Evolutionary conservation across 2,113 vertebrate species (phyloP), one percentile per base, ranked within the genome.

Genomic region (Manacus vitellinus): DNA sequence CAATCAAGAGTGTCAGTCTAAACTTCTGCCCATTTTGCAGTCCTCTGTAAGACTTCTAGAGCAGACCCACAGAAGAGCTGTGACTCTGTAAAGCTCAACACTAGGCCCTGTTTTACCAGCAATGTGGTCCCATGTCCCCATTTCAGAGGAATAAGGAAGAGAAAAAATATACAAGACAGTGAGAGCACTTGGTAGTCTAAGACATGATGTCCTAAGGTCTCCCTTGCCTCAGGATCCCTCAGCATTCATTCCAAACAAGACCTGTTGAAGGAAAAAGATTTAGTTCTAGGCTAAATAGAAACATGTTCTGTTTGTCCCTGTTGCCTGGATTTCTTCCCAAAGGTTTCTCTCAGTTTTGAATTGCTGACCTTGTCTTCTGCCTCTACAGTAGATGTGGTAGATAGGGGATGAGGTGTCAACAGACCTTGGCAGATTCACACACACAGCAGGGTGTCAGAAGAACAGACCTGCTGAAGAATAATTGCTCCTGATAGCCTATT

Each of bases 401-500:
- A 41, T 41, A 41, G 4, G 5, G 9, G n/a, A 63, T 67, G 17
- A 86, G 47, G 4, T 46, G 49, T 89, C 94, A 68, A 19, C 61
- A 87, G 73, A 72, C 41, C 9, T 49, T 94, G 31, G 49, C 52
- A 90, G 41, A 72, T 49, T 46, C 58, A 72, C 13, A 39, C 37
- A 47, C 24, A 6, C 72, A 58, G 14, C 72, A 65, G 6, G 37
- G 37, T 90, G 81, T 35, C 62, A 54, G 56, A 55, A 88, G 65
- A 89, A 62, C 56, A 87, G 73, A 80, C n/a, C 61, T 82, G 49
- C 58, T 77, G 27, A 86, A 68, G 52, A 89, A 25, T 94, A 87
- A 93, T 89, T 92, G 62, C 51, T 88, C 80, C 73, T 91, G 88
- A 85, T 92, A 85, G 67, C 47, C 47, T 90, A 87, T 91, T 96